Conservation (phyloP, 2,888 invertebrate genomes). For the Cryptocheilus praepositus region DNA sequence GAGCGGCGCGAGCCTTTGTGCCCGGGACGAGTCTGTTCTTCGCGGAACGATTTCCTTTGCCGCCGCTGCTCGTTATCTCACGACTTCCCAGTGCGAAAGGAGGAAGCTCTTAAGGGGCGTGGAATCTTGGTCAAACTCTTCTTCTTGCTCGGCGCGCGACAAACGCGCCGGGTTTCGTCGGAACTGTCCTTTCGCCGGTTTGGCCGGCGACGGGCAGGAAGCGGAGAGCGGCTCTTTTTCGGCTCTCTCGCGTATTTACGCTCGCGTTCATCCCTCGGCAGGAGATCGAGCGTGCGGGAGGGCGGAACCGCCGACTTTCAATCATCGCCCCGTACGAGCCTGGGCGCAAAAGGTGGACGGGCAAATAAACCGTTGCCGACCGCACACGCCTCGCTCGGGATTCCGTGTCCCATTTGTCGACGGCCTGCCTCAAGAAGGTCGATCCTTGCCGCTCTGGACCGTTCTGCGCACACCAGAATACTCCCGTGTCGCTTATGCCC, state of each 20-base stretch:
- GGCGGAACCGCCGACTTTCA: constrained; percentile 25
- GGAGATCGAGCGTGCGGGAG: constrained; percentile 23
- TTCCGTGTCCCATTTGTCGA: constrained; percentile 39
- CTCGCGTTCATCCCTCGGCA: too few relatives aligned
- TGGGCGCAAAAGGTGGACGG: neutral
- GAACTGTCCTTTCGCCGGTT: too few relatives aligned
- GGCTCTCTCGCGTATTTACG: neutral
- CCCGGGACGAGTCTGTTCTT: constrained; percentile 2
- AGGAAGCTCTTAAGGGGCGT: constrained; percentile 15
- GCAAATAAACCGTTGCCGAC: constrained; percentile 15
- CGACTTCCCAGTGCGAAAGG: constrained; percentile 4
- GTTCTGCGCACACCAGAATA: neutral
- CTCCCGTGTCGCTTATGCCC: constrained; percentile 17
- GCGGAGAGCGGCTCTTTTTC: constrained; percentile 2
- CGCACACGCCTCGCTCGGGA: constrained; percentile 15
- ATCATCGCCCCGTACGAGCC: constrained; percentile 4
- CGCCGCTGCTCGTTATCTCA: constrained; percentile 10
- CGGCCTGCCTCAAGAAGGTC: constrained; percentile 19
- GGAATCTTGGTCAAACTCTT: constrained; percentile 18
- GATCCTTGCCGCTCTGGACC: too few relatives aligned
- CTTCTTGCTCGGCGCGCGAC: constrained; percentile 10
- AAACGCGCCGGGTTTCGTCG: constrained; percentile 7
- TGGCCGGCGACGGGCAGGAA: neutral
- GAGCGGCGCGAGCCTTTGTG: neutral
- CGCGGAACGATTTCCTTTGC: constrained; percentile 23